These are phyloP conservation scores for Chrysaora quinquecirrha DNA, from an alignment of 30 jellyfish, hydroid and myxozoan species.

Conservation along the genomic window DNA sequence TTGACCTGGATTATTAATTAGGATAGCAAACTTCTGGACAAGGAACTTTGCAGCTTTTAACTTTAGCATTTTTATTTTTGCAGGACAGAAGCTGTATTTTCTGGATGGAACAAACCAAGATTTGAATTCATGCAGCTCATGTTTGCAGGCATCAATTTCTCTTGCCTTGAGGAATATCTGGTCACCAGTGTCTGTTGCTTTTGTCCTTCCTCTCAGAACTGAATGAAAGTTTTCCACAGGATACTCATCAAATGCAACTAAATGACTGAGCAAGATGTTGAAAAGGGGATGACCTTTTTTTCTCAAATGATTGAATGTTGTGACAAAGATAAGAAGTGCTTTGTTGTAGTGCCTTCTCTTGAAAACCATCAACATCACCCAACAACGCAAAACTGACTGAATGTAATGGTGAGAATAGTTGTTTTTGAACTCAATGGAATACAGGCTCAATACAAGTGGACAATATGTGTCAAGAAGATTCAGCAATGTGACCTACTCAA, in stretches of 20 bases:
- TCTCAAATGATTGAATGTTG: not conserved
- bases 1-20: too few relatives aligned
- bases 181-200: slow-evolving; percentile 19
- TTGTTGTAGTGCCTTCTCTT: slow-evolving; percentile 25
- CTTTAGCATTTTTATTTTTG: too few relatives aligned
- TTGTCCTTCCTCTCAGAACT: slow-evolving; percentile 19
- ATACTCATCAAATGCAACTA: slow-evolving; percentile 18
- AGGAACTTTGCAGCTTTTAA: too few relatives aligned
- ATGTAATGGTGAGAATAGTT: slow-evolving; percentile 5
- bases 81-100: too few relatives aligned
- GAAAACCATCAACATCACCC: slow-evolving; percentile 30
- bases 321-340: slow-evolving; percentile 1
- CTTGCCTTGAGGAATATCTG: slow-evolving; percentile 9
- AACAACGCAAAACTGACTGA: slow-evolving; percentile 13
- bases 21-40: too few relatives aligned
- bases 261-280: not conserved
- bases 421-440: slow-evolving; percentile 22
- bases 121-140: too few relatives aligned
- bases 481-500: slow-evolving; percentile 5
- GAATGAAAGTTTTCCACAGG: slow-evolving; percentile 29
- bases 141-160: too few relatives aligned
- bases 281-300: not conserved
- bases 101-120: too few relatives aligned
- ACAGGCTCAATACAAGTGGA: slow-evolving; percentile 24
- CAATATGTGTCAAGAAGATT: slow-evolving; percentile 15